Evolutionary conservation across 2,113 vertebrate species (phyloP).

Genomic region (Riparia riparia): DNA sequence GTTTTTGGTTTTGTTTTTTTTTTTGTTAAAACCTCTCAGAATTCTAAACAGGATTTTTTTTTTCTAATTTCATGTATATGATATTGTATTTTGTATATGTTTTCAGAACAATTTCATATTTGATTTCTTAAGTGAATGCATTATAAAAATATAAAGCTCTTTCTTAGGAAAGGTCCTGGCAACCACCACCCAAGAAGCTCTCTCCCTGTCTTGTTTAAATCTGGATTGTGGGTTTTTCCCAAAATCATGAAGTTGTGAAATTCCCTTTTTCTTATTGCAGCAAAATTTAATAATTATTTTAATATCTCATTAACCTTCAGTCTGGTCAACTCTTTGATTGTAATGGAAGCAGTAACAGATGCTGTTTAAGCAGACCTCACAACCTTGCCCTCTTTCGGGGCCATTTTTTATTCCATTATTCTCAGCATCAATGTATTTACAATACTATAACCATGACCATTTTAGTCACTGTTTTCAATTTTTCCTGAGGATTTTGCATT

Average conservation of each 20-base stretch:
- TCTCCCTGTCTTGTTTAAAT: not conserved
- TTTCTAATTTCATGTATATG: not conserved
- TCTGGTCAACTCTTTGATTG: not conserved
- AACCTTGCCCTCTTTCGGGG: not conserved
- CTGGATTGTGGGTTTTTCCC: not conserved
- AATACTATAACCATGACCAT: not conserved
- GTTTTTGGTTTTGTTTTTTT: not conserved
- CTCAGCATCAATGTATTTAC: not conserved
- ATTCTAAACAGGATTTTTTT: not conserved
- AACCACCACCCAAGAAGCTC: rapidly evolving
- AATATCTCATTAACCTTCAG: not conserved
- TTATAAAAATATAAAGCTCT: not conserved
- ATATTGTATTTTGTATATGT: not conserved
- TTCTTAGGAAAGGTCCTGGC: not conserved
- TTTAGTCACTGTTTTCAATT: not conserved
- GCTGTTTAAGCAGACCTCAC: not conserved
- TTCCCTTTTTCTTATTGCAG: not conserved
- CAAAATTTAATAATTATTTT: not conserved
- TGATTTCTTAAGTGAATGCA: not conserved
- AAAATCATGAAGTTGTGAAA: not conserved
- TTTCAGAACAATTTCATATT: not conserved
- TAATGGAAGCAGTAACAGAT: not conserved
- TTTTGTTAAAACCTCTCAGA: not conserved
- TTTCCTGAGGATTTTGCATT: not conserved
- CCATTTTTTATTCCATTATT: not conserved